Evolutionary conservation across 2,113 vertebrate species (phyloP), one percentile per base, ranked within the genome.

Genomic region (Hoplias malabaricus): DNA sequence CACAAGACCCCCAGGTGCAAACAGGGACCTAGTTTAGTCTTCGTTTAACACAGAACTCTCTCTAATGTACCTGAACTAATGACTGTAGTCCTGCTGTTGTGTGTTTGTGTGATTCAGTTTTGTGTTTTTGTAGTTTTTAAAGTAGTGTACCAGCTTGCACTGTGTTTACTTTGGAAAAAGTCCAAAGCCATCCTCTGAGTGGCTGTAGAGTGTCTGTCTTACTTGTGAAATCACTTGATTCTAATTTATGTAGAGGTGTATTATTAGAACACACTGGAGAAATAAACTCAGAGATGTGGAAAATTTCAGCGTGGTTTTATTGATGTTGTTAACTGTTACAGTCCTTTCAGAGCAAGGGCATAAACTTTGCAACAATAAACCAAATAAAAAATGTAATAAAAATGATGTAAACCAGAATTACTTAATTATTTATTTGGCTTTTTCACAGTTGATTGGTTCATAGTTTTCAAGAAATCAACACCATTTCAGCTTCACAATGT

Each of bases 191-290:
- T 33, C 34, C 29, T 29, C 13, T 46, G 27, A 4, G 23, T 48
- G 34, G 10, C 21, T 59, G 42, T 74, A 3, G 46, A 23, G 21
- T 50, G 25, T 59, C 66, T 59, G 75, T 77, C 27, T 31, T 69
- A 46, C 11, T 27, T n/a, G 48, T 42, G 59, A 63, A 63, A 16
- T 16, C n/a, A 31, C 11, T 63, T 36, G 34, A 63, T 9, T 19
- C n/a, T 1, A 29, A 62, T 27, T 19, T 59, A 48, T 19, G 33
- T 1, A 61, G 57, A 33, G 16, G 2, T 61, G 29, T 61, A 2
- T 6, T 6, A 33, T 33, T 61, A 61, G 14, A 61, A 61, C 13
- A 61, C 31, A 16, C 14, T 61, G 57, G 29, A 61, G 29, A n/a
- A 48, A 48, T 46, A 46, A 42, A 46, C 1, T 19, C 3, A 23